phyloP scores from a whole-genome alignment of 1,140 invertebrate species.

The Drosophila erecta region DNA sequence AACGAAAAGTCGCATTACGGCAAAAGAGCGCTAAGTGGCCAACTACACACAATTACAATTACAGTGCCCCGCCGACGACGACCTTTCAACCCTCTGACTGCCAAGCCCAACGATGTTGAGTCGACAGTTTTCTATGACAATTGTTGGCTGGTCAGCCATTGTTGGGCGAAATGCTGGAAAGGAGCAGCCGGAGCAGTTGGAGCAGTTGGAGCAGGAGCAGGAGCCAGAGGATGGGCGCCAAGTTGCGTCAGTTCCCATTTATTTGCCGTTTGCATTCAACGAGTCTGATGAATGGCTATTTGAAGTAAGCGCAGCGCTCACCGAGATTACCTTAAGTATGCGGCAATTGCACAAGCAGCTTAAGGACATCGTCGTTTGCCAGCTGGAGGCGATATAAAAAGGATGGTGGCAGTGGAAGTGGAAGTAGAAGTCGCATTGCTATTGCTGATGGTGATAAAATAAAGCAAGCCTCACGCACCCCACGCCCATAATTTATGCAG shows the following conservation, averaged over 20 bases:
- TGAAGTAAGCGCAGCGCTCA: slow-evolving; percentile 77
- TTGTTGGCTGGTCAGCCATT: slow-evolving; percentile 73
- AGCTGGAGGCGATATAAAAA: slow-evolving; percentile 6
- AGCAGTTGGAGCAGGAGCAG: neutral
- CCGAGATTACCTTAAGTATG: slow-evolving; percentile 82
- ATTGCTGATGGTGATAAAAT: slow-evolving; percentile 61
- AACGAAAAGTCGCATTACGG: slow-evolving; percentile 68
- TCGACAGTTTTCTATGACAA: slow-evolving; percentile 77
- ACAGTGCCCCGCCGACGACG: slow-evolving; percentile 42
- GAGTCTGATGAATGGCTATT: slow-evolving; percentile 81
- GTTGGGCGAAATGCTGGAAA: slow-evolving; percentile 22
- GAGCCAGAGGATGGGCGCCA: neutral
- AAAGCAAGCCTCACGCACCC: slow-evolving; percentile 67
- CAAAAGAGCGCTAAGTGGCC: slow-evolving; percentile 76
- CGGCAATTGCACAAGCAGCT: slow-evolving; percentile 80
- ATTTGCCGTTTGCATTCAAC: slow-evolving; percentile 82
- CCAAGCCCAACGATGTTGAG: slow-evolving; percentile 30
- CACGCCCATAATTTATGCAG: slow-evolving; percentile 70
- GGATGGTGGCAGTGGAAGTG: neutral
- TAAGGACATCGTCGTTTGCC: slow-evolving; percentile 45
- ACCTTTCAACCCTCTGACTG: slow-evolving; percentile 10
- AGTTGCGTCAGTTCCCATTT: slow-evolving; percentile 65
- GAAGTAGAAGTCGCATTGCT: slow-evolving; percentile 9
- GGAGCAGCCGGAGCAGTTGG: neutral
- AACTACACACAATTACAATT: slow-evolving; percentile 79